Evolutionary conservation across 1,140 invertebrate species (phyloP).

Genomic region (Anastatus disparis): DNA sequence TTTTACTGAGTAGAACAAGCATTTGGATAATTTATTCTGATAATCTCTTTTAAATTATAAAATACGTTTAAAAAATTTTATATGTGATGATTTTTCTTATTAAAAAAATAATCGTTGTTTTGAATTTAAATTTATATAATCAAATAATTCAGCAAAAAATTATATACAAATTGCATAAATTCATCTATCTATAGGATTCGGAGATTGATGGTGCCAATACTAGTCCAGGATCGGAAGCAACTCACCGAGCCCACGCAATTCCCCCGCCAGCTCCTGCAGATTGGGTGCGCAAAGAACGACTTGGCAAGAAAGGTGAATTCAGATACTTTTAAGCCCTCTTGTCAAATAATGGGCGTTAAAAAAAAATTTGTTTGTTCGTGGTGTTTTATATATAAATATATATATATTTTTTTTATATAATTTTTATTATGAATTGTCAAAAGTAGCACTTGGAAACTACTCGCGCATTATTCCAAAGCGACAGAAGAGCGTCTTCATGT

Average conservation of each 20-base stretch:
- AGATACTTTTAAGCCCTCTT: slow-evolving; percentile 83
- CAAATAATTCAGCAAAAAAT: no score
- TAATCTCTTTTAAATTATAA: no score
- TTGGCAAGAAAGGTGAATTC: slow-evolving; percentile 95
- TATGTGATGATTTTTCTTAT: no score
- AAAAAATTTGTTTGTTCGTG: slow-evolving; percentile 4
- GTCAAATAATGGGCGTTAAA: neutral
- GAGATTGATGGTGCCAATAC: slow-evolving; percentile 63
- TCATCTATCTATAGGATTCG: slow-evolving; percentile 65
- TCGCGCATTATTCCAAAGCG: slow-evolving; percentile 4
- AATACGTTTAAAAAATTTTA: no score
- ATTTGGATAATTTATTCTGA: no score
- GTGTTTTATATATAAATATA: slow-evolving; percentile 9
- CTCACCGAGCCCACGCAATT: slow-evolving; percentile 65
- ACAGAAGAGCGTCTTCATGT: neutral
- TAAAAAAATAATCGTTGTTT: no score
- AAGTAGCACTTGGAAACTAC: slow-evolving; percentile 28
- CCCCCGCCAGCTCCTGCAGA: slow-evolving; percentile 74
- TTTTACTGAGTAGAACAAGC: no score
- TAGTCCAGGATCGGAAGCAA: slow-evolving; percentile 64
- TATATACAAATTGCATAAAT: no score
- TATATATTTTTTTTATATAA: slow-evolving; percentile 1
- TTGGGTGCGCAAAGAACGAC: slow-evolving; percentile 86
- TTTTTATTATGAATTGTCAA: slow-evolving; percentile 1
- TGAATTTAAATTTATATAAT: no score